Evolutionary conservation across 2,888 invertebrate genomes (phyloP), one percentile per base, ranked within the genome.

Genomic region (Drosophila prolongata): DNA sequence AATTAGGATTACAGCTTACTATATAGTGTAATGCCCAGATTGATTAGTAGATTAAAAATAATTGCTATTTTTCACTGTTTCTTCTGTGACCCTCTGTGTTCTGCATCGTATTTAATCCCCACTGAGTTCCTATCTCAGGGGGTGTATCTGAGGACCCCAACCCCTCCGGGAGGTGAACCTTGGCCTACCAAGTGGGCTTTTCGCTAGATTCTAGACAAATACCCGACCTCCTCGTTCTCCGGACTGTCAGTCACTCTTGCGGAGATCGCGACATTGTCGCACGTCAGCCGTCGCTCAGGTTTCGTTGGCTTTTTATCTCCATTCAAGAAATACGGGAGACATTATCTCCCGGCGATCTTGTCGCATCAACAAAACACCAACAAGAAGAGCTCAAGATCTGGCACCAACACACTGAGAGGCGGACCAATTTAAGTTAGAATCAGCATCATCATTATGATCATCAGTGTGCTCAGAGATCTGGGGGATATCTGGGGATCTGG

Each of bases 371-470:
- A 76, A 50, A 11, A 47, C 49, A 49, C 13, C 52, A 53, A 55
- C 62, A 42, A 14, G 44, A 38, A 56, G 59, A 78, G 61, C 75
- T 61, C 43, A 56, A 62, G 78, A 78, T 62, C 78, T 83, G 78
- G 73, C 83, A 77, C 67, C 76, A 62, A 49, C 35, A 79, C 76
- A 83, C 65, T 58, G 62, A 44, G 69, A 46, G 30, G 69, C 35
- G 71, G 52, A 68, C 83, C 86, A 82, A 86, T 82, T 82, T 80
- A 80, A 78, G 76, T 82, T 81, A 81, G 86, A 82, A 86, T 77
- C 59, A 70, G 61, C 57, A 68, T 60, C 47, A 64, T 71, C 30
- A 66, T 66, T 43, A 56, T 56, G 38, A 70, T 68, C 30, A 69
- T 68, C 59, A 75, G 64, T 59, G 67, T 52, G 77, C 57, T 78